These are phyloP conservation scores for Scatophagus argus DNA, from an alignment of 2,113 vertebrate genomes.

Conservation along the genomic window DNA sequence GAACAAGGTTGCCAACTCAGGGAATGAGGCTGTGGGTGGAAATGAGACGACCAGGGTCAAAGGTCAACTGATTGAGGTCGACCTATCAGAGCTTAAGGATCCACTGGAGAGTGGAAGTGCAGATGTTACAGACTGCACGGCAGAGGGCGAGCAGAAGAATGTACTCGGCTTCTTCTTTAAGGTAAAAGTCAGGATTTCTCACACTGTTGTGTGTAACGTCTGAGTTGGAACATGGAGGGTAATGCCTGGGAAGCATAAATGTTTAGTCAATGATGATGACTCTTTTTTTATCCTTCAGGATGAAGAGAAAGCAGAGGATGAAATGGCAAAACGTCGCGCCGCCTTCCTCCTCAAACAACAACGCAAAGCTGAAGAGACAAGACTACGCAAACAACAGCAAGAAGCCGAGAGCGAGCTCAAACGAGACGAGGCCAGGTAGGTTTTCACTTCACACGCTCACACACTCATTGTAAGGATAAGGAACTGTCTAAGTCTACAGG, in stretches of 20 bases:
- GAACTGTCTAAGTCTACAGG: not conserved
- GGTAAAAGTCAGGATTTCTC: conserved; percentile 79
- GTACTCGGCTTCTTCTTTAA: conserved; percentile 97
- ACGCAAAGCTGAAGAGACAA: conserved; percentile 94
- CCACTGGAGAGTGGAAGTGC: conserved; percentile 76
- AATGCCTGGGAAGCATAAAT: not conserved
- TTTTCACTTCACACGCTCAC: not conserved
- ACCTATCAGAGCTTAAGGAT: conserved; percentile 89
- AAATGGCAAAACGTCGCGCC: conserved; percentile 92
- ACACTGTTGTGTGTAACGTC: not conserved
- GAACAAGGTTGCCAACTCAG: conserved; percentile 60
- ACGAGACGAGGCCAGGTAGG: conserved; percentile 92
- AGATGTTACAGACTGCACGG: conserved; percentile 69
- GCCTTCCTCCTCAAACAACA: conserved; percentile 96
- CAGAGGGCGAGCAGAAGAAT: conserved; percentile 89
- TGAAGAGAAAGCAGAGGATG: conserved; percentile 94
- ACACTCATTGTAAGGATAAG: not conserved
- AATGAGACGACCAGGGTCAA: conserved; percentile 85
- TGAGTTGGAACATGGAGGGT: not conserved
- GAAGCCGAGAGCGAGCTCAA: conserved; percentile 93
- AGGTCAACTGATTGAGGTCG: conserved; percentile 93
- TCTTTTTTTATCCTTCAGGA: conserved; percentile 82
- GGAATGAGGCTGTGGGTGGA: conserved; percentile 76
- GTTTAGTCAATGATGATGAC: not conserved
- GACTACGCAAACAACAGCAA: conserved; percentile 90